Conservation (phyloP, 2,113 vertebrate genomes). For the Rhodinocichla rosea region DNA sequence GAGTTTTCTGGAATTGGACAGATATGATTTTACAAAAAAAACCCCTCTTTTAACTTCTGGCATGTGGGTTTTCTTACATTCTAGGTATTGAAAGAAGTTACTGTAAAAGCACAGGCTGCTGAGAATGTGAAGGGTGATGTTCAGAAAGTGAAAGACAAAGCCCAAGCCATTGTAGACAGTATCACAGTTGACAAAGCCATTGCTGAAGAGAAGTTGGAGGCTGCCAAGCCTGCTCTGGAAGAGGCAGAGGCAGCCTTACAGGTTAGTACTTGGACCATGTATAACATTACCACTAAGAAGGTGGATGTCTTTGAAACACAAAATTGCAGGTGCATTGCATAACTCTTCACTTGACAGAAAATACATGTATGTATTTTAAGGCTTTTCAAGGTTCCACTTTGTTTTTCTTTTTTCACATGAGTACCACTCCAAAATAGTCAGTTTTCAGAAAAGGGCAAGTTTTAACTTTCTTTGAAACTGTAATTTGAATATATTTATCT, state of each 20-base stretch:
- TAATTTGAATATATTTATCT: background rate
- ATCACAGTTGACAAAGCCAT: constrained; percentile 91
- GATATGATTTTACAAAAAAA: background rate
- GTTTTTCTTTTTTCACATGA: background rate
- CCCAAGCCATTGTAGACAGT: constrained; percentile 89
- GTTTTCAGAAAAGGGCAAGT: background rate
- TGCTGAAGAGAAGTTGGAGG: constrained; percentile 88
- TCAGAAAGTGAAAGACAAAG: constrained; percentile 96
- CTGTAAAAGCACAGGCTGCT: constrained; percentile 90
- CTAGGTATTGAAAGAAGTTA: constrained; percentile 95
- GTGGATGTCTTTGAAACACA: background rate
- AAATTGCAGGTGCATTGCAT: background rate
- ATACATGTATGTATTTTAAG: background rate
- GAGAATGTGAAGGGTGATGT: constrained; percentile 92
- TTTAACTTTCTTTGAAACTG: background rate
- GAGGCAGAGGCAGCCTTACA: constrained; percentile 91
- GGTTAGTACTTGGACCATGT: constrained; percentile 59
- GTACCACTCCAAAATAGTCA: background rate
- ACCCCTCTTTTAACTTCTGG: background rate
- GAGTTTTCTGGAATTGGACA: background rate
- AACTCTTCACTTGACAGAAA: background rate
- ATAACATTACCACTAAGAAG: background rate
- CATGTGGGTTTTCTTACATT: background rate
- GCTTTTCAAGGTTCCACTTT: background rate
- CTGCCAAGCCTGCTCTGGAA: constrained; percentile 88